Evolutionary conservation across 2,888 invertebrate species (phyloP).

Genomic region (Pelosia muscerda): DNA sequence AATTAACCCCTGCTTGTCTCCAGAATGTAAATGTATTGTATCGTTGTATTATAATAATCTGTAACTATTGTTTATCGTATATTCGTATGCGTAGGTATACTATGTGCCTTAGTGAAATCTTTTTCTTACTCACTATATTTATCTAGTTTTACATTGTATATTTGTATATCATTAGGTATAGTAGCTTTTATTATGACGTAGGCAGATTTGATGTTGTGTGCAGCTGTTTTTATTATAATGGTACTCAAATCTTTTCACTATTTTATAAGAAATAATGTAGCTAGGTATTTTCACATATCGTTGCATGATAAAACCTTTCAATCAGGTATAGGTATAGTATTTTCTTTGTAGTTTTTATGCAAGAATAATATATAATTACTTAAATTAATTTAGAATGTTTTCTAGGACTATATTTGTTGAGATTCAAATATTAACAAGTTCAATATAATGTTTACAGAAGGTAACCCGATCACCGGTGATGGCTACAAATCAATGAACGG

Average conservation of each 20-base stretch:
- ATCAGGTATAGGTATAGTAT: slow-evolving; percentile 3
- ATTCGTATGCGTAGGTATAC: slow-evolving; percentile 19
- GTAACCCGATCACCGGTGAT: slow-evolving; percentile 87
- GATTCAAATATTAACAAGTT: slow-evolving; percentile 26
- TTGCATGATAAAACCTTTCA: slow-evolving; percentile 40
- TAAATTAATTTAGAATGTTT: slow-evolving; percentile 28
- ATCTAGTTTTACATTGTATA: slow-evolving; percentile 27
- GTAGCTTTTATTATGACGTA: slow-evolving; percentile 24
- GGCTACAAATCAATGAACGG: slow-evolving; percentile 87
- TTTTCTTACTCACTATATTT: slow-evolving; percentile 33
- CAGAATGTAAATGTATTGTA: slow-evolving; percentile 27
- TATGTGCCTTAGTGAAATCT: slow-evolving; percentile 30
- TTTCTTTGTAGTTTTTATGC: slow-evolving; percentile 31
- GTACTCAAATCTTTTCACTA: slow-evolving; percentile 17
- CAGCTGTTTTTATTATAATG: slow-evolving; percentile 21
- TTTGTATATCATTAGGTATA: slow-evolving; percentile 30
- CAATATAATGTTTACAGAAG: slow-evolving; percentile 75
- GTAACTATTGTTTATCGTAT: slow-evolving; percentile 12
- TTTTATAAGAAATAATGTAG: slow-evolving; percentile 32
- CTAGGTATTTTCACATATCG: slow-evolving; percentile 37
- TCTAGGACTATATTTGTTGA: background rate
- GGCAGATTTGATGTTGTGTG: slow-evolving; percentile 28
- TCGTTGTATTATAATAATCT: slow-evolving; percentile 40
- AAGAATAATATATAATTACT: slow-evolving; percentile 17
- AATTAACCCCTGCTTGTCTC: slow-evolving; percentile 28